Evolutionary conservation across 2,797 vertebrate species (phyloP).

Genomic region (Chelmon rostratus): DNA sequence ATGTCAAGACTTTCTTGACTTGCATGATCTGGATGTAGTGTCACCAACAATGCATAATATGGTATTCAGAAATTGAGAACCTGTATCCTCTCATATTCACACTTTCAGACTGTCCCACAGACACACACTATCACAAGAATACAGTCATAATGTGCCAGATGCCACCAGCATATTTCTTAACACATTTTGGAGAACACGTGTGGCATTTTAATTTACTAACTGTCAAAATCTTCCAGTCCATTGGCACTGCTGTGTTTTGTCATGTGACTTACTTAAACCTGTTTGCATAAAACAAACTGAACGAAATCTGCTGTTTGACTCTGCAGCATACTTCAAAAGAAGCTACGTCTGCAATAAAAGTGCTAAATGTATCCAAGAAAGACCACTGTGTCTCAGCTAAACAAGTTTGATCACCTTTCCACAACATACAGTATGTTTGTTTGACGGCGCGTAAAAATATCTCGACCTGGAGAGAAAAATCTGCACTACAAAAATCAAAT

Average conservation of each 20-base stretch:
- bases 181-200: conserved; percentile 9
- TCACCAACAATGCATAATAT: too few relatives aligned
- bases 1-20: too few relatives aligned
- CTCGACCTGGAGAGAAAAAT: not conserved
- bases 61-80: not conserved
- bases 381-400: not conserved
- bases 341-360: not conserved
- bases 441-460: too few relatives aligned
- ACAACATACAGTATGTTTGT: too few relatives aligned
- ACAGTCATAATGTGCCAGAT: conserved; percentile 5
- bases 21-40: too few relatives aligned
- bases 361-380: not conserved
- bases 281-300: not conserved
- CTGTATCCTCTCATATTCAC: not conserved
- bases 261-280: conserved; percentile 5
- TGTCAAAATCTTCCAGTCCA: conserved; percentile 10
- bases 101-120: not conserved
- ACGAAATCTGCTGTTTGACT: not conserved
- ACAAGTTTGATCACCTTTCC: not conserved
- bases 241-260: not conserved
- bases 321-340: not conserved
- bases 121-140: not conserved
- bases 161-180: not conserved
- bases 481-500: not conserved
- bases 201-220: conserved; percentile 23